These are phyloP conservation scores for Drosophila serrata DNA, from an alignment of 1,140 invertebrate genomes.

Conservation along the genomic window DNA sequence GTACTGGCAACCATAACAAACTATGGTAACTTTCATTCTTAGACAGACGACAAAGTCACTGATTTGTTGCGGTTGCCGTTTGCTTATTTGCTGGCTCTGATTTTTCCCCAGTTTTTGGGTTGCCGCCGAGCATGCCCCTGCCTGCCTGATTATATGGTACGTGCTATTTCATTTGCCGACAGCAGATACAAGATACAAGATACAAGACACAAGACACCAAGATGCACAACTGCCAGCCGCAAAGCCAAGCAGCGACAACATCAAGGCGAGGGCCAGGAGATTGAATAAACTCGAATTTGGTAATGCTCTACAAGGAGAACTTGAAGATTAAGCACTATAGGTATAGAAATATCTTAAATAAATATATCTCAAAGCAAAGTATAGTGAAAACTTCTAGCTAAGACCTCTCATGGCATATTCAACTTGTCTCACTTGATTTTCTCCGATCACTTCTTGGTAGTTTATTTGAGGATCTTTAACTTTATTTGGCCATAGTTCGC, in stretches of 20 bases:
- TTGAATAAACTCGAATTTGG: neutral
- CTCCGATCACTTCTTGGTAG: neutral
- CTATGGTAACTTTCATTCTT: conserved; percentile 72
- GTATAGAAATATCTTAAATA: neutral
- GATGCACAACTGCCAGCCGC: conserved; percentile 43
- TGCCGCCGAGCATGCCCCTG: conserved; percentile 49
- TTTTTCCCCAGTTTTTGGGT: conserved; percentile 58
- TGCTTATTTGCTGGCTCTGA: conserved; percentile 41
- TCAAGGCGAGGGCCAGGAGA: conserved; percentile 12
- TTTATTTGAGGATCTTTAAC: neutral
- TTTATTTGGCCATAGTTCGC: conserved; percentile 9
- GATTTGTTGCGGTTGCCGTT: conserved; percentile 57
- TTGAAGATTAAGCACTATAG: neutral
- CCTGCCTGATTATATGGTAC: conserved; percentile 67
- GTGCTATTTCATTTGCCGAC: conserved; percentile 70
- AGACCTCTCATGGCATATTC: too few relatives aligned
- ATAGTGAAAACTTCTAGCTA: neutral
- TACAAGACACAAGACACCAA: conserved; percentile 25
- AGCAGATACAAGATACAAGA: conserved; percentile 45
- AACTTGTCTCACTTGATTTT: neutral
- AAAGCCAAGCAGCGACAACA: conserved; percentile 11
- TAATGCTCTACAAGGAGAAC: conserved; percentile 4
- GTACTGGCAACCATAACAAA: neutral
- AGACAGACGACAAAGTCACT: conserved; percentile 48
- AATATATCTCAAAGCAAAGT: neutral